phyloP scores from a whole-genome alignment of 1,140 invertebrate species.

The Ostrea edulis region DNA sequence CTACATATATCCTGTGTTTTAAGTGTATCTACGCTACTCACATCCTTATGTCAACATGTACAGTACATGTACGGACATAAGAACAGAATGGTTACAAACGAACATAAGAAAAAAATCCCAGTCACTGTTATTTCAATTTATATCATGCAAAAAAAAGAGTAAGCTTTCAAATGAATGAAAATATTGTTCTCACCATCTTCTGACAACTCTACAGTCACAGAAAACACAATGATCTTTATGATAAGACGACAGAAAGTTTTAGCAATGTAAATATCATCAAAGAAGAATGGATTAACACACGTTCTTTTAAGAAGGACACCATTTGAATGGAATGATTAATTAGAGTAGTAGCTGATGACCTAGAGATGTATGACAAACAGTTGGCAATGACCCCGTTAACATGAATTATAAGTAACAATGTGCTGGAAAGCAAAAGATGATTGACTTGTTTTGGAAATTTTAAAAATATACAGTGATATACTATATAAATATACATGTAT shows the following conservation, averaged over 20 bases:
- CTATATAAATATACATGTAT: no score
- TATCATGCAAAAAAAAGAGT: conserved; percentile 14
- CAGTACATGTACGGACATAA: neutral
- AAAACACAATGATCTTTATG: neutral
- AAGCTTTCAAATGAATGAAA: neutral
- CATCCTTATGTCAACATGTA: neutral
- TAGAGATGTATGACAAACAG: no score
- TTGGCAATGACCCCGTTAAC: no score
- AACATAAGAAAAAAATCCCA: neutral
- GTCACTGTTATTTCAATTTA: neutral
- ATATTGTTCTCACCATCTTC: conserved; percentile 19
- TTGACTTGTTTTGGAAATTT: no score
- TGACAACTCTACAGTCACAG: neutral
- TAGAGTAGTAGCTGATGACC: no score
- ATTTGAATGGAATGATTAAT: no score
- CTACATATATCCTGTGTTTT: neutral
- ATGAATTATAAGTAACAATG: no score
- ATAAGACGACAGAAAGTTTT: neutral
- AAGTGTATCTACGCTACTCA: neutral
- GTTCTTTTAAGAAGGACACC: no score
- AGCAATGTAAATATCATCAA: neutral
- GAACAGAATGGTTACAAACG: neutral
- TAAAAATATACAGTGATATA: no score
- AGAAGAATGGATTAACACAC: no score
- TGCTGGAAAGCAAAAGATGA: no score